These are phyloP conservation scores for Clepsis dumicolana DNA, from an alignment of 2,888 invertebrate species.

Conservation along the genomic window DNA sequence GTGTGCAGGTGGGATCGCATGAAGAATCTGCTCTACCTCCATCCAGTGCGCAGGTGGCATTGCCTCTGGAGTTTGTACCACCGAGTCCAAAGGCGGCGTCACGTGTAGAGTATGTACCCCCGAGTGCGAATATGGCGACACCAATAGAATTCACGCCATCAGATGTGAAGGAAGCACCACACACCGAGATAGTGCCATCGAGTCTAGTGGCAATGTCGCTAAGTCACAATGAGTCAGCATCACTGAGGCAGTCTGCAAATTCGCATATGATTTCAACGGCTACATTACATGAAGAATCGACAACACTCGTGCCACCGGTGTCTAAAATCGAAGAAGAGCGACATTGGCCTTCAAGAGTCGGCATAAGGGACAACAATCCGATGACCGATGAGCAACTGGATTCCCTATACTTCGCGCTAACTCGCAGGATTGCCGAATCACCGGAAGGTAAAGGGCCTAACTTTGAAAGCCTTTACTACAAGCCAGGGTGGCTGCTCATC, in stretches of 20 bases:
- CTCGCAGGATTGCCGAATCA: not conserved
- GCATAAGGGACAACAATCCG: slow-evolving; percentile 2
- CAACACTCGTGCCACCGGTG: not conserved
- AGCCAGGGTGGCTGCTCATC: slow-evolving; percentile 1
- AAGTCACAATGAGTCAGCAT: not conserved
- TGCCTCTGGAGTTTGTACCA: not conserved
- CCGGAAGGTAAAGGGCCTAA: slow-evolving; percentile 4
- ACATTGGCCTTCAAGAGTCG: not conserved
- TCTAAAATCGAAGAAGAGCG: not conserved
- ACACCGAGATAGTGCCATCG: not conserved
- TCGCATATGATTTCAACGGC: not conserved
- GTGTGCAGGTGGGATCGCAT: not conserved
- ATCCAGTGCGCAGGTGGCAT: not conserved
- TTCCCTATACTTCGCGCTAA: not conserved
- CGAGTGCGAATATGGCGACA: not conserved
- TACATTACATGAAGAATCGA: not conserved
- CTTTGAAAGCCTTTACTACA: slow-evolving; percentile 5
- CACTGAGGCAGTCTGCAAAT: not conserved
- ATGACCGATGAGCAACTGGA: slow-evolving; percentile 2
- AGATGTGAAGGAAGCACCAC: not conserved
- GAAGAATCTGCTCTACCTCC: not conserved
- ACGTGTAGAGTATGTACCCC: not conserved
- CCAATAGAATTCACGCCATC: not conserved
- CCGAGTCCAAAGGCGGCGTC: not conserved
- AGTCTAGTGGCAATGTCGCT: not conserved